A percentile compares a stretch with the other conserved stretches of the same genome.
phyloP scores from a whole-genome alignment of 2,888 invertebrate species.

The Pogonocherus hispidulus region DNA sequence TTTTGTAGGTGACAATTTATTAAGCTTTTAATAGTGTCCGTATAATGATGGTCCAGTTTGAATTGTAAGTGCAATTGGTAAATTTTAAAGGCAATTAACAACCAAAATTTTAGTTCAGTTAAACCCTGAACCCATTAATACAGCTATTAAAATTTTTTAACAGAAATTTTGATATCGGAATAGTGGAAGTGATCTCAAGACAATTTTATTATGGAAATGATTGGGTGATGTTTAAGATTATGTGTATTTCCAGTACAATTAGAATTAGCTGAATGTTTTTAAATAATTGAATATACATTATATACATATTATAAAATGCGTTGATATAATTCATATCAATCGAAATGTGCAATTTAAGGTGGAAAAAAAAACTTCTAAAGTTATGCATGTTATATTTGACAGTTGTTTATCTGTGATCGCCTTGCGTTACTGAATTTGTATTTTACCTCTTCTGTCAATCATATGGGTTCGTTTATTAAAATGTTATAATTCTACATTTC shows the following conservation, averaged over 20 bases:
- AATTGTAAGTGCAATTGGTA: not conserved
- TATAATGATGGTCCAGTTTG: no score
- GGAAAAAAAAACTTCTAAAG: slow-evolving; percentile 62
- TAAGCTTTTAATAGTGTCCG: not conserved
- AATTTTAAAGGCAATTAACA: not conserved
- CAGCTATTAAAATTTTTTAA: not conserved
- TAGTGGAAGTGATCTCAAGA: slow-evolving; percentile 13
- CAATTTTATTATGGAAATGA: slow-evolving; percentile 24
- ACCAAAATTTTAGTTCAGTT: not conserved
- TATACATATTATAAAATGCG: slow-evolving; percentile 68
- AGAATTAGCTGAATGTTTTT: slow-evolving; percentile 69
- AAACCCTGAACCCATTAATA: no score
- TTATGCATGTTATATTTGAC: slow-evolving; percentile 69
- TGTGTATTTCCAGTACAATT: slow-evolving; percentile 63
- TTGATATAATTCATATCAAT: slow-evolving; percentile 70
- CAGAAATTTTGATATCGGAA: not conserved
- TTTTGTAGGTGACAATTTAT: no score
- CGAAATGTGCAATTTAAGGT: slow-evolving; percentile 68
- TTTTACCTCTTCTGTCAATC: slow-evolving; percentile 58
- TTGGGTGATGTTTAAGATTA: slow-evolving; percentile 43
- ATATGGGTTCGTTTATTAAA: slow-evolving; percentile 55
- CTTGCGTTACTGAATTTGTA: slow-evolving; percentile 64
- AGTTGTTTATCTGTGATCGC: slow-evolving; percentile 69
- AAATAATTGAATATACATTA: slow-evolving; percentile 69
- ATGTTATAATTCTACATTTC: slow-evolving; percentile 63